Percentiles rank a stretch among this genome's conserved stretches.
These are phyloP conservation scores for Corythucha ciliata DNA, from an alignment of 2,888 invertebrate genomes.

Conservation along the genomic window DNA sequence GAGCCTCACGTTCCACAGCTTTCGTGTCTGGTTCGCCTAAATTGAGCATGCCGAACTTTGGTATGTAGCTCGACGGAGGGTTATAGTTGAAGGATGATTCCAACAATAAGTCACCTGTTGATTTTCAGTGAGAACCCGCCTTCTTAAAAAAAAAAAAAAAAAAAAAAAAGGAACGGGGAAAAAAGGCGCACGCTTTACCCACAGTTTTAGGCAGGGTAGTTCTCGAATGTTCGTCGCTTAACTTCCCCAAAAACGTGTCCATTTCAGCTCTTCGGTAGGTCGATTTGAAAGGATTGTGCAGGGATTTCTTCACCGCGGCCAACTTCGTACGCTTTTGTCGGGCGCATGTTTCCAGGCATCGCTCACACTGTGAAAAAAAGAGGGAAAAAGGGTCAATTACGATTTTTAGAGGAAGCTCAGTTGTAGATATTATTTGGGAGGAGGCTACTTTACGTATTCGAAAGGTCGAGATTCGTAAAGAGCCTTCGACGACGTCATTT, in stretches of 20 bases:
- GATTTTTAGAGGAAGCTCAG: too few relatives aligned
- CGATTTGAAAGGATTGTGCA: constrained; percentile 23
- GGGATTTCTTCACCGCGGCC: constrained; percentile 20
- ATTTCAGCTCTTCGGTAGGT: constrained; percentile 14
- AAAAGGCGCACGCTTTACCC: too few relatives aligned
- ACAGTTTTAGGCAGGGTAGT: constrained; percentile 20
- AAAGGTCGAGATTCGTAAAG: too few relatives aligned
- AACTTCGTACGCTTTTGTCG: constrained; percentile 18
- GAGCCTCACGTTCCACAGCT: not conserved
- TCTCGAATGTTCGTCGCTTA: constrained; percentile 25
- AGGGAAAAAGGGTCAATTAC: too few relatives aligned
- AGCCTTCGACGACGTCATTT: too few relatives aligned
- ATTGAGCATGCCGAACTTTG: constrained; percentile 17
- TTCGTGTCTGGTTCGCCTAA: not conserved
- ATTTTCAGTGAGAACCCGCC: not conserved
- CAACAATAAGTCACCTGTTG: constrained; percentile 4
- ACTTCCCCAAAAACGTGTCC: constrained; percentile 24
- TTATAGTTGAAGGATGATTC: constrained; percentile 21
- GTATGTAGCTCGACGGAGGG: constrained; percentile 8
- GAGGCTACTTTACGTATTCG: too few relatives aligned
- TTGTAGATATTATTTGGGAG: too few relatives aligned
- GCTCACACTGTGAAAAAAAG: constrained; percentile 4
- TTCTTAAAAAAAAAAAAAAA: too few relatives aligned
- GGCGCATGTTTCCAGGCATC: constrained; percentile 4
- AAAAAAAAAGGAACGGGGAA: too few relatives aligned